phyloP scores from a whole-genome alignment of 1,140 invertebrate genomes.

The Leptopilina boulardi region DNA sequence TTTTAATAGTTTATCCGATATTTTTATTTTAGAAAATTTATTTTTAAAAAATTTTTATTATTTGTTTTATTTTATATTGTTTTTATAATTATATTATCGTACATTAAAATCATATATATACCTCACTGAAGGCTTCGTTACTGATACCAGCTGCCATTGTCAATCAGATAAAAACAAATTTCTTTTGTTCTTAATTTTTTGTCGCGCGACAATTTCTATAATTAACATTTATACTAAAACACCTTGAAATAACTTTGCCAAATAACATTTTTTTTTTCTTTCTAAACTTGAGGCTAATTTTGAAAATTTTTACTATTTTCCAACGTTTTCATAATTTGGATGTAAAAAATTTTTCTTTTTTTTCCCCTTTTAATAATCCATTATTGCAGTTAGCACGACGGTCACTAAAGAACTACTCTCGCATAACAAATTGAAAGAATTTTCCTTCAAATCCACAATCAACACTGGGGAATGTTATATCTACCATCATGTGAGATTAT shows the following conservation, averaged over 20 bases:
- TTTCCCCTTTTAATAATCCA: no score
- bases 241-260: not conserved
- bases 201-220: not conserved
- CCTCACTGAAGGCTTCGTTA: not conserved
- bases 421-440: not conserved
- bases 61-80: no score
- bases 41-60: no score
- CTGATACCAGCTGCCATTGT: constrained; percentile 15
- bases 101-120: not conserved
- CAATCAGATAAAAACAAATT: not conserved
- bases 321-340: not conserved
- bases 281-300: no score
- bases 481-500: not conserved
- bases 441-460: not conserved
- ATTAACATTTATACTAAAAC: not conserved
- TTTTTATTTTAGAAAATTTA: no score
- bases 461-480: not conserved
- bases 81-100: no score
- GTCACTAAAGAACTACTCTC: not conserved
- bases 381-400: not conserved
- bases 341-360: not conserved
- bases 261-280: not conserved
- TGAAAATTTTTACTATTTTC: not conserved
- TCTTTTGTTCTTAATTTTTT: not conserved
- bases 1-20: no score